These are phyloP conservation scores for Telmatochromis sp. DNA, from an alignment of 2,113 vertebrate genomes.

Conservation along the genomic window DNA sequence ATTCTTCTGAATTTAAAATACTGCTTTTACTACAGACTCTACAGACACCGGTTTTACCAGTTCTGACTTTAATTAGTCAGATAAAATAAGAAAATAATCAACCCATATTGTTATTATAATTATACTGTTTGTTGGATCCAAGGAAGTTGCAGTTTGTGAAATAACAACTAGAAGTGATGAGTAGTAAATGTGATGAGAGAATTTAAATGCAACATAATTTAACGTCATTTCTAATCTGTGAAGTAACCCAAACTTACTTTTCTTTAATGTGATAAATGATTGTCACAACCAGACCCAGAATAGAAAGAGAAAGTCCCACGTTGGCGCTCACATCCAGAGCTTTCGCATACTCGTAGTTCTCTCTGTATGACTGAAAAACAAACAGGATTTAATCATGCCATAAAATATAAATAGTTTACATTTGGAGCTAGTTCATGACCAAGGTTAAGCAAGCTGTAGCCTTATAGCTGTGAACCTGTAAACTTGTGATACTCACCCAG, in stretches of 20 bases:
- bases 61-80: neutral
- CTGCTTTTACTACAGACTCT: neutral
- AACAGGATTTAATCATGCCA: neutral
- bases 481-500: conserved; percentile 52
- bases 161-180: neutral
- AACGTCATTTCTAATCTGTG: neutral
- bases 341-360: conserved; percentile 16
- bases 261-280: conserved; percentile 31
- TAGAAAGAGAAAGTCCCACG: conserved; percentile 40
- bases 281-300: conserved; percentile 36
- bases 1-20: neutral
- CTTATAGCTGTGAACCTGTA: neutral
- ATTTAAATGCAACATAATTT: neutral
- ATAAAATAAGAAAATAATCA: neutral
- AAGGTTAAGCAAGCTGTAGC: neutral
- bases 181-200: neutral
- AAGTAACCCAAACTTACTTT: neutral
- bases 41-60: neutral
- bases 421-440: neutral
- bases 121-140: neutral
- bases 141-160: neutral
- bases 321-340: conserved; percentile 19
- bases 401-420: neutral
- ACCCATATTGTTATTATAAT: neutral
- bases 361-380: conserved; percentile 30